Evolutionary conservation across 2,888 invertebrate genomes (phyloP).

Genomic region (Linhomoeus sp.): DNA sequence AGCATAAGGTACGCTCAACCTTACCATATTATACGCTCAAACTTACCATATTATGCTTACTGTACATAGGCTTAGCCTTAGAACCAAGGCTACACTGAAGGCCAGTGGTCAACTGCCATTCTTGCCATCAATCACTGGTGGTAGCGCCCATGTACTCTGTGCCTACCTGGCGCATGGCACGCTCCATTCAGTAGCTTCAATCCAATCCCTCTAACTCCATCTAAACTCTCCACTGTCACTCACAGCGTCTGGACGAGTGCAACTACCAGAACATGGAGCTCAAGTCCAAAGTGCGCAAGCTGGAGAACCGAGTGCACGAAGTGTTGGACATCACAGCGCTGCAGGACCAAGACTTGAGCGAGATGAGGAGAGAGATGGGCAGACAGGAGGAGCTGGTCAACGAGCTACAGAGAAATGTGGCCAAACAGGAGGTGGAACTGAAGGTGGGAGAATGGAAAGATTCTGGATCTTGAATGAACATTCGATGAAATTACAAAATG

Average conservation of each 20-base stretch:
- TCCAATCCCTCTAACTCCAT: too few relatives aligned
- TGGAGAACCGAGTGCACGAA: conserved; percentile 9
- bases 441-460: not conserved
- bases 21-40: too few relatives aligned
- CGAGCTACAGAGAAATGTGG: not conserved
- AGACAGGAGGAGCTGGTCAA: conserved; percentile 5
- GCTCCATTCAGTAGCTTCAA: too few relatives aligned
- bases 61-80: too few relatives aligned
- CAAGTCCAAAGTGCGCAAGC: conserved; percentile 10
- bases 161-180: too few relatives aligned
- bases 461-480: not conserved
- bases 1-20: too few relatives aligned
- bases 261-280: conserved; percentile 9
- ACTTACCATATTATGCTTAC: too few relatives aligned
- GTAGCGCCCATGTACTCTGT: too few relatives aligned
- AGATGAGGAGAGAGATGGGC: conserved; percentile 5
- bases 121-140: too few relatives aligned
- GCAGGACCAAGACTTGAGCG: conserved; percentile 7
- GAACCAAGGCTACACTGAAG: too few relatives aligned
- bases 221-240: too few relatives aligned
- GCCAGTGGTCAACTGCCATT: too few relatives aligned
- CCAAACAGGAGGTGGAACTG: not conserved
- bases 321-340: conserved; percentile 9
- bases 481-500: not conserved
- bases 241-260: conserved; percentile 9